phyloP scores from a whole-genome alignment of 1,140 invertebrate genomes.

The Lepidurus couesii region DNA sequence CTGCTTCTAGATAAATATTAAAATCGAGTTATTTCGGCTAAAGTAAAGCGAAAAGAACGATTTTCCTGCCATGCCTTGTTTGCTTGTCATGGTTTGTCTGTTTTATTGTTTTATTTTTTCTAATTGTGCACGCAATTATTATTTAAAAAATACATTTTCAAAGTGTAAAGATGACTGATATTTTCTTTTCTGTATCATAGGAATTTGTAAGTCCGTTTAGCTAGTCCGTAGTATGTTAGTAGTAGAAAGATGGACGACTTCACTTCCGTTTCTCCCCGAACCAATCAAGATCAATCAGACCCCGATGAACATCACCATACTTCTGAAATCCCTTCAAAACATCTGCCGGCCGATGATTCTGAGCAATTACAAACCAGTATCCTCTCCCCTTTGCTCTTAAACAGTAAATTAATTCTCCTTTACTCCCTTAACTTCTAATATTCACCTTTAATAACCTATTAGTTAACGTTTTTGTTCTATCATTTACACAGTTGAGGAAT shows the following conservation, averaged over 20 bases:
- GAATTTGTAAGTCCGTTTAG: background rate
- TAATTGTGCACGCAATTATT: too few species aligned
- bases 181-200: background rate
- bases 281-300: background rate
- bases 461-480: background rate
- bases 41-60: too few species aligned
- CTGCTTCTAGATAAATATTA: too few species aligned
- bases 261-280: background rate
- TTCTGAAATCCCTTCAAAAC: background rate
- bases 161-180: background rate
- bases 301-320: background rate
- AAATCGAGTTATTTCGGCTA: too few species aligned
- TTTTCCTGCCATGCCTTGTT: too few species aligned
- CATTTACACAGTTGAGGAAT: background rate
- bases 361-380: background rate
- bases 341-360: background rate
- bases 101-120: too few species aligned
- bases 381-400: background rate
- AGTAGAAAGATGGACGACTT: background rate
- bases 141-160: too few species aligned
- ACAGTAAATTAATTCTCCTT: background rate
- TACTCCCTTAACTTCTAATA: background rate
- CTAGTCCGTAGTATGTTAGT: slow-evolving; percentile 22
- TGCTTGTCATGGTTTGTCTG: too few species aligned
- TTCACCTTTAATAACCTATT: background rate